A percentile compares a stretch with the other conserved stretches of the same genome.
phyloP scores from a whole-genome alignment of 2,113 vertebrate species.

The Leptobrachium ailaonicum region DNA sequence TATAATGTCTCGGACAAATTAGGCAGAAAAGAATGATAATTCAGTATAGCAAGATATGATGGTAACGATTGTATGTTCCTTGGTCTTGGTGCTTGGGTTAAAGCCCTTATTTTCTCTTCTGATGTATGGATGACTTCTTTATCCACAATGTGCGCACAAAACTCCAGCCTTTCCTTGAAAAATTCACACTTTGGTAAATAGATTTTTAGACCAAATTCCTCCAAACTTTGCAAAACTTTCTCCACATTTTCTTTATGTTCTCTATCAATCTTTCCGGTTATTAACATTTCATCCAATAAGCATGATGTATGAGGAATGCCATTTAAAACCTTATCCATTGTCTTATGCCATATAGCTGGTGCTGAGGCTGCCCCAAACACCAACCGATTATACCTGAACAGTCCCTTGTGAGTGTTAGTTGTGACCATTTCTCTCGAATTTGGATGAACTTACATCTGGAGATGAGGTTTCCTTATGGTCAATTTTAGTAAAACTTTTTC shows the following conservation, averaged over 20 bases:
- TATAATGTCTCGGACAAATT: neutral
- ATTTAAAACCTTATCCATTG: neutral
- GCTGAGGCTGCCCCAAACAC: neutral
- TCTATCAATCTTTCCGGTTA: neutral
- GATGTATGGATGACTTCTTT: neutral
- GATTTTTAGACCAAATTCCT: neutral
- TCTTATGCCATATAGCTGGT: conserved; percentile 4
- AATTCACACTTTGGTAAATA: neutral
- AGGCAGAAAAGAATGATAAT: neutral
- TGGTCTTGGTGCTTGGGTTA: neutral
- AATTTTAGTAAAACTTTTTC: too few species aligned
- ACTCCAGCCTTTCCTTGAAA: neutral
- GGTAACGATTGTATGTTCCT: neutral
- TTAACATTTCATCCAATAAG: neutral
- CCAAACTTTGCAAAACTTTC: neutral
- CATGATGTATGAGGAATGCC: conserved; percentile 7
- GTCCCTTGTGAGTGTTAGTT: too few species aligned
- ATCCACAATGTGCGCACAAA: neutral
- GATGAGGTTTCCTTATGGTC: too few species aligned
- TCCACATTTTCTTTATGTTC: conserved; percentile 1
- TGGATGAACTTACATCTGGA: too few species aligned
- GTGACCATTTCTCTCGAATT: too few species aligned
- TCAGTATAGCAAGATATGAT: too few species aligned
- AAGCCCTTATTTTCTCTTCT: neutral
- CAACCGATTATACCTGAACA: too few species aligned